Base-by-base conservation (phyloP, 1,140 invertebrate species). In the Mylabris phalerata region DNA sequence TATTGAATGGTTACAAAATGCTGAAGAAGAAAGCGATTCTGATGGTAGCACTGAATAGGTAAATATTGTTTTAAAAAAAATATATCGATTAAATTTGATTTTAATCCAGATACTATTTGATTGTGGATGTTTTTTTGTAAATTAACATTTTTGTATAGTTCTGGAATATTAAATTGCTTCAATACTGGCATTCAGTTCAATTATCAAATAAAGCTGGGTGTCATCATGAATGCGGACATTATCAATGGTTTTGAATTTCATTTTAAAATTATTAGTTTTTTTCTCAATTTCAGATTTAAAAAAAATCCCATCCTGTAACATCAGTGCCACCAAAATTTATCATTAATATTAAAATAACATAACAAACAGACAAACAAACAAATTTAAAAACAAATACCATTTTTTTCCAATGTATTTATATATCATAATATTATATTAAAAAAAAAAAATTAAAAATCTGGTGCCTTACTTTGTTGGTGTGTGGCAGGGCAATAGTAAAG, bases 1-100 rank as follows among this genome's bases (percentile, higher is more conserved):
- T 75, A 83, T 97, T 45, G 93, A 98, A 76, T 98, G 94, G 94
- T 80, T 98, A 38, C 89, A 96, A 76, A 95, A 88, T 78, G 95
- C 95, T 60, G 94, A 97, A 77, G 93, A 97, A 82, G 94, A 80
- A 70, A 80, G 76, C 59, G 79, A 80, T 72, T 80, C 79, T 49
- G 78, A 71, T 19, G 67, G 60, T 27, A 69, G 67, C 62, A 71
- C 66, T 49, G 73, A 74, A 40, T 75, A 73, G 64, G 62, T 69
- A 59, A 59, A 57, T 54, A 3, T 32, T 41, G n/a, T 50, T 10
- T 38, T 13, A 41, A 26, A 27, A 32, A 45, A 46, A 46, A 25
- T 39, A n/a, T 47, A 24, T 48, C 41, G 13, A 13, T 13, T 13
- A 19, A 19, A 19, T 9, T 39, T 6, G 26, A 27, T 52, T 32